These are phyloP conservation scores for Neolamprologus falcicula DNA, from an alignment of 2,113 vertebrate genomes.

Conservation along the genomic window DNA sequence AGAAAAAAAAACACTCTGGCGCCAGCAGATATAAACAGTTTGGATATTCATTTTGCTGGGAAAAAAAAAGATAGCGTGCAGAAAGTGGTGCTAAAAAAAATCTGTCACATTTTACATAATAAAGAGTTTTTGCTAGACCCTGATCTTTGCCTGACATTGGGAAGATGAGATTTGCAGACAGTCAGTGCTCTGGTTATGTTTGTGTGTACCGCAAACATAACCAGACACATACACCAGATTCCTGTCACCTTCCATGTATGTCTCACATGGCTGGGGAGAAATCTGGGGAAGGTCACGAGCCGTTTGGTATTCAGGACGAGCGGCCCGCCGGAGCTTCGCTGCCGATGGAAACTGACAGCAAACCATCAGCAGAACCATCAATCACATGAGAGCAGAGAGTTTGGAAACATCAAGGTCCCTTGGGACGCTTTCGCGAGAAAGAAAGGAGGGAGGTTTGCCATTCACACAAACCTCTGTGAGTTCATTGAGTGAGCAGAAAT, in stretches of 20 bases:
- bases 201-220: not conserved
- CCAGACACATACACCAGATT: not conserved
- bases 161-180: not conserved
- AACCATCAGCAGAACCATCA: not conserved
- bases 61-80: not conserved
- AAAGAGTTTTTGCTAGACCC: not conserved
- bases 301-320: conserved; percentile 2
- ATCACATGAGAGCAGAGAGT: not conserved
- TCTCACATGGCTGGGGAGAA: not conserved
- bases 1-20: not conserved
- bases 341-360: not conserved
- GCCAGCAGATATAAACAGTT: not conserved
- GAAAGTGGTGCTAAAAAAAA: not conserved
- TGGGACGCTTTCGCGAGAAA: not conserved
- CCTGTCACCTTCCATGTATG: not conserved
- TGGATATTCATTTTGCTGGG: not conserved
- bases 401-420: not conserved
- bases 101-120: conserved; percentile 4
- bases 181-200: not conserved
- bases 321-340: not conserved
- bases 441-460: not conserved
- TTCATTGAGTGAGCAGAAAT: not conserved
- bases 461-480: not conserved
- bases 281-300: not conserved
- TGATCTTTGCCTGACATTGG: not conserved